phyloP scores from a whole-genome alignment of 1,140 invertebrate species.

The Arion vulgaris region DNA sequence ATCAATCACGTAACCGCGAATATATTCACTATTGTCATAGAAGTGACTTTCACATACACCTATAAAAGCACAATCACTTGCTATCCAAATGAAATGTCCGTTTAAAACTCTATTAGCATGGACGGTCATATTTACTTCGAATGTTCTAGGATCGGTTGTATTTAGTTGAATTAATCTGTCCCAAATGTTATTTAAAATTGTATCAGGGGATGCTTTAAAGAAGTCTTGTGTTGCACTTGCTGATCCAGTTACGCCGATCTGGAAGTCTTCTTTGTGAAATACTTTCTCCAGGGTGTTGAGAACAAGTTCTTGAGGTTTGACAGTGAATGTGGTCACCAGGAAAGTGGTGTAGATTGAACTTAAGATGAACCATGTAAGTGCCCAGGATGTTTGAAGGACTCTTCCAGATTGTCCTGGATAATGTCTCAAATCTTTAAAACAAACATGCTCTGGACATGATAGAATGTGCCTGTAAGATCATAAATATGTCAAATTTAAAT shows the following conservation, averaged over 20 bases:
- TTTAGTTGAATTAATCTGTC: background rate
- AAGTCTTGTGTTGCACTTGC: background rate
- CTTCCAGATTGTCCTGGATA: background rate
- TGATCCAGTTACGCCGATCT: background rate
- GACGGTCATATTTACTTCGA: background rate
- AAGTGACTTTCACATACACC: background rate
- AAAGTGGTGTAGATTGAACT: background rate
- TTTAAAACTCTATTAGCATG: background rate
- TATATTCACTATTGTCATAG: background rate
- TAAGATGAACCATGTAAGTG: background rate
- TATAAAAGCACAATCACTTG: background rate
- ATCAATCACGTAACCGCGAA: background rate
- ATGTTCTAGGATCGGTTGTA: background rate
- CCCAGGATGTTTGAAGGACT: conserved; percentile 11
- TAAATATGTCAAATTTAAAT: too few species aligned
- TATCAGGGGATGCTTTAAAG: background rate
- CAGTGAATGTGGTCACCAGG: conserved; percentile 16
- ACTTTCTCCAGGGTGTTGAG: background rate
- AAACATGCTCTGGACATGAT: background rate
- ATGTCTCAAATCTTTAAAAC: background rate
- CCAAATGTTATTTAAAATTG: background rate
- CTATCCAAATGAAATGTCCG: background rate
- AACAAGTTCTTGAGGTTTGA: background rate
- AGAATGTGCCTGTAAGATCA: background rate
- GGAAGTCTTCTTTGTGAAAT: background rate